Evolutionary conservation across 2,888 invertebrate species (phyloP).

Genomic region (Leptinotarsa peninsularis): DNA sequence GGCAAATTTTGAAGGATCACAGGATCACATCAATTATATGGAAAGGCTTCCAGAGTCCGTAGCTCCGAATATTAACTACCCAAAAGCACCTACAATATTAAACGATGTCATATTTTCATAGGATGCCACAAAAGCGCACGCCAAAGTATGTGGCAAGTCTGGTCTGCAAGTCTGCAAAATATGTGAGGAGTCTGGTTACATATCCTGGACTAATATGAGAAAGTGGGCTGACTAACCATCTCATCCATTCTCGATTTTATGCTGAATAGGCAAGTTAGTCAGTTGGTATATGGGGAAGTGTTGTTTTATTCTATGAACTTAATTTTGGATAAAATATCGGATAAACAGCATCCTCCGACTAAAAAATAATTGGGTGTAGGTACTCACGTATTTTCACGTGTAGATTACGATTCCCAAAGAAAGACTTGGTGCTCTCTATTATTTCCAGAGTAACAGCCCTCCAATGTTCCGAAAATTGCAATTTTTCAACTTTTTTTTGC

Average conservation of each 20-base stretch:
- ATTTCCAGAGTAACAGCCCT: too few species aligned
- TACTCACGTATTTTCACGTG: too few species aligned
- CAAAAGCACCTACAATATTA: neutral
- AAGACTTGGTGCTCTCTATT: too few species aligned
- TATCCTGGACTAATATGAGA: neutral
- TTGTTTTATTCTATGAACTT: too few species aligned
- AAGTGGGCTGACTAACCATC: neutral
- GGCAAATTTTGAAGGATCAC: constrained; percentile 22
- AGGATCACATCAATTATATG: constrained; percentile 33
- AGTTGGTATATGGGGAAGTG: neutral
- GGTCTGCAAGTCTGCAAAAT: neutral
- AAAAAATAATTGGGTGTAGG: too few species aligned
- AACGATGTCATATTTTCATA: neutral
- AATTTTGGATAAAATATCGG: too few species aligned
- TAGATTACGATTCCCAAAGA: too few species aligned
- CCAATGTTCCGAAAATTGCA: too few species aligned
- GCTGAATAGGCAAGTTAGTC: neutral
- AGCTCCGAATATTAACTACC: neutral
- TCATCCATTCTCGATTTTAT: neutral
- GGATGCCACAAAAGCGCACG: neutral
- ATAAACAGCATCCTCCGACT: too few species aligned
- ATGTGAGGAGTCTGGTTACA: neutral
- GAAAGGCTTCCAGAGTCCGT: constrained; percentile 23
- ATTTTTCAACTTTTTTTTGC: too few species aligned
- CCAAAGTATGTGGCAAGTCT: neutral